These are phyloP conservation scores for Urocolius indicus DNA, from an alignment of 2,113 vertebrate genomes.

Conservation along the genomic window DNA sequence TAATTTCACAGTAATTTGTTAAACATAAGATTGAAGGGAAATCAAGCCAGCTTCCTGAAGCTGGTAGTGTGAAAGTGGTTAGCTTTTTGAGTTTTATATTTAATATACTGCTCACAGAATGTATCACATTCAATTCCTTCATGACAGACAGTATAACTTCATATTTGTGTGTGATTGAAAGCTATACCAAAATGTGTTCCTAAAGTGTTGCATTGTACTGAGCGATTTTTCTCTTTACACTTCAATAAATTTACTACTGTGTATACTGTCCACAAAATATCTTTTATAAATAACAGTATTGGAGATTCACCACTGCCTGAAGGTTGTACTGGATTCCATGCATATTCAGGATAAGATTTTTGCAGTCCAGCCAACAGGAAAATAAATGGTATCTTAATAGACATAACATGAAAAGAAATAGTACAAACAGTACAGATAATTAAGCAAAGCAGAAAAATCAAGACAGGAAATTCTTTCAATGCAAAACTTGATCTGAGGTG, in stretches of 20 bases:
- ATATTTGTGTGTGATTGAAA: conserved; percentile 49
- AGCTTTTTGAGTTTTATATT: conserved; percentile 29
- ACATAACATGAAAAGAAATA: background rate
- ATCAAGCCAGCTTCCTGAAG: conserved; percentile 29
- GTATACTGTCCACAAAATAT: background rate
- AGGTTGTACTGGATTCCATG: background rate
- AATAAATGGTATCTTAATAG: background rate
- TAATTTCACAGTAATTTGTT: conserved; percentile 25
- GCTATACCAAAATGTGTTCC: conserved; percentile 38
- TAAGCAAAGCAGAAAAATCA: background rate
- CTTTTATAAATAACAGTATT: conserved; percentile 14
- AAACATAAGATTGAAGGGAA: conserved; percentile 30
- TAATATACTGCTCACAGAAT: conserved; percentile 46
- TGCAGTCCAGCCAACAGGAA: background rate
- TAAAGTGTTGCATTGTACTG: conserved; percentile 21
- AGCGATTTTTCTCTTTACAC: conserved; percentile 49
- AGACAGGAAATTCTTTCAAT: background rate
- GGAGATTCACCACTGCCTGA: conserved; percentile 24
- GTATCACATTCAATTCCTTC: conserved; percentile 64
- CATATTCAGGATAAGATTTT: conserved; percentile 13
- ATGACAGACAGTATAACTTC: conserved; percentile 65
- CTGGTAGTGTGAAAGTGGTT: conserved; percentile 1
- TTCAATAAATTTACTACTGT: conserved; percentile 22
- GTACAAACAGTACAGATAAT: background rate
- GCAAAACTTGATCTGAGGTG: background rate